Evolutionary conservation across 1,140 invertebrate genomes (phyloP).

Genomic region (Leptoteleia sp.): DNA sequence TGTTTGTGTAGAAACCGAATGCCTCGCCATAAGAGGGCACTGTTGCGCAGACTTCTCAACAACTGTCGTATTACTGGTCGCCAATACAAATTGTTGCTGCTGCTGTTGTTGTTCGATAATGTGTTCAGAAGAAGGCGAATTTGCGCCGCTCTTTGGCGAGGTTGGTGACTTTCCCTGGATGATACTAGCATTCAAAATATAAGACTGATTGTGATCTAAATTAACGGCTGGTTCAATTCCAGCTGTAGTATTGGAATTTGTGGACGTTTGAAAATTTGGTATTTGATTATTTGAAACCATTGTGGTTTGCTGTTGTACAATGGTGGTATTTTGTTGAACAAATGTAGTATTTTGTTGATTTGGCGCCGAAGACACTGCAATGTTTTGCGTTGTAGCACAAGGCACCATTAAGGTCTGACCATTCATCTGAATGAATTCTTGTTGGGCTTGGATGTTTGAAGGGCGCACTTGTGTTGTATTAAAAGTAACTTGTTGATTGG

Average conservation of each 20-base stretch:
- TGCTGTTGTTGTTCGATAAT: constrained; percentile 79
- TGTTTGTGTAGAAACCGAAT: constrained; percentile 89
- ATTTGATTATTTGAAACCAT: constrained; percentile 88
- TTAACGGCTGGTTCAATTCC: constrained; percentile 80
- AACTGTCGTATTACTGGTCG: constrained; percentile 74
- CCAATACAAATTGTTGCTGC: constrained; percentile 75
- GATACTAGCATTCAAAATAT: constrained; percentile 76
- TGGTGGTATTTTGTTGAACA: constrained; percentile 87
- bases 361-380: constrained; percentile 82
- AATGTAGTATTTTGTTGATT: constrained; percentile 88
- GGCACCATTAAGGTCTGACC: constrained; percentile 90
- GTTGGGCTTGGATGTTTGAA: constrained; percentile 82
- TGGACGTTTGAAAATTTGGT: constrained; percentile 75
- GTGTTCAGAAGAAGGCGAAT: constrained; percentile 77
- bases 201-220: constrained; percentile 80
- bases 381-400: constrained; percentile 84
- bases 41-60: constrained; percentile 73
- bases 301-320: constrained; percentile 85
- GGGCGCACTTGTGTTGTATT: constrained; percentile 83
- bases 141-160: constrained; percentile 74
- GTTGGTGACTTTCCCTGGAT: constrained; percentile 75
- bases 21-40: constrained; percentile 79
- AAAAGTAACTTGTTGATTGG: constrained; percentile 86
- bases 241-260: constrained; percentile 61
- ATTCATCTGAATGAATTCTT: constrained; percentile 87